Evolutionary conservation across 2,113 vertebrate species (phyloP), one percentile per base, ranked within the genome.

Genomic region (Festucalex cinctus): DNA sequence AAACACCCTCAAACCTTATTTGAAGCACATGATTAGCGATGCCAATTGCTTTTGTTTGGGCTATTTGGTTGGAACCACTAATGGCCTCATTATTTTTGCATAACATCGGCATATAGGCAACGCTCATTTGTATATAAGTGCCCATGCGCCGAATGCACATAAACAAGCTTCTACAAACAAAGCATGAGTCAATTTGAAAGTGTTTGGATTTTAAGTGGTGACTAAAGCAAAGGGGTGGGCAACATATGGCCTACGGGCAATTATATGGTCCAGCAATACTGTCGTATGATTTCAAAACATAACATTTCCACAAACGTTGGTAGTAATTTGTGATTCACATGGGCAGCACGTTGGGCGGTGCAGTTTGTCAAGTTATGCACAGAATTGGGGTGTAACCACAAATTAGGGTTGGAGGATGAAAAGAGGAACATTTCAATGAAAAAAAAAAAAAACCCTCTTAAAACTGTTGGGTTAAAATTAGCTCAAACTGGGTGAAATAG

Each of bases 1-100:
- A 51, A 77, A 82, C 7, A 22, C n/a, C 48, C 20, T 3, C 48
- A 22, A 20, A 22, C 48, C 3, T 83, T 80, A 70, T 85, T 82
- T 76, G 46, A 83, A 65, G 74, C 80, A 78, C 77, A 79, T 86
- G 77, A 86, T 83, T 78, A 82, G 85, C 79, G 78, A 79, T 70
- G 81, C 66, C 68, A 13, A 83, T 71, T 81, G 81, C 69, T 66
- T 59, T 57, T 60, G 9, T 74, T 66, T 74, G 78, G 16, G 9
- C 24, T 14, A n/a, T 32, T 63, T 43, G 24, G n/a, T 32, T 35
- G 81, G 71, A 87, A 86, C 74, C 74, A 56, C 44, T 86, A 86
- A 86, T 86, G 76, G 70, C 26, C 73, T 80, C 69, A 80, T 87
- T 62, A 43, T 62, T 62, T 88, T 86, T 81, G 72, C 80, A 82